These are phyloP conservation scores for Eclectus roratus DNA, from an alignment of 2,113 vertebrate species.

Conservation along the genomic window DNA sequence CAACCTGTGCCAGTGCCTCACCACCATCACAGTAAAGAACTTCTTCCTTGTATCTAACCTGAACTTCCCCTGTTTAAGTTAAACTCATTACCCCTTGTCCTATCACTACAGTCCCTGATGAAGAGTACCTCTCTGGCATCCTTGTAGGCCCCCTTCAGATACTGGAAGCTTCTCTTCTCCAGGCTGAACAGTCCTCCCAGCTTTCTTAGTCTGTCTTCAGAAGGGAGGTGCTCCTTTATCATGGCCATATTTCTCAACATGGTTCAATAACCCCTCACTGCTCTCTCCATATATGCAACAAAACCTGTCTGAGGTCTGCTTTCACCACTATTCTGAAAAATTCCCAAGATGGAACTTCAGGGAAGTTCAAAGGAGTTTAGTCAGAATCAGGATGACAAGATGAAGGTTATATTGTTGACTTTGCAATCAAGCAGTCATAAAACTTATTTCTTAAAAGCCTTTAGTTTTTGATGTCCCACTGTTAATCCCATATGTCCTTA, in stretches of 20 bases:
- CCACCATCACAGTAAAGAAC: not conserved
- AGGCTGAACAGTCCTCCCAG: not conserved
- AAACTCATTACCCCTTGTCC: not conserved
- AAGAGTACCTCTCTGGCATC: not conserved
- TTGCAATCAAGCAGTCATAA: not conserved
- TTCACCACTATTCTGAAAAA: not conserved
- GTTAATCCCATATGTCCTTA: not conserved
- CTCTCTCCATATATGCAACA: not conserved
- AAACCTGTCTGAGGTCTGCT: not conserved
- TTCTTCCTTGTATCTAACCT: not conserved
- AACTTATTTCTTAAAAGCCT: not conserved
- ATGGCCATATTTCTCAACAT: not conserved
- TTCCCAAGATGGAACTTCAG: not conserved
- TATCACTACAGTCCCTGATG: not conserved
- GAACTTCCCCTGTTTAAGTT: not conserved
- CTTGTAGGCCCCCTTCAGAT: not conserved
- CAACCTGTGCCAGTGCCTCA: not conserved
- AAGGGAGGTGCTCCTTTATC: not conserved
- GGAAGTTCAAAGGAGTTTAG: not conserved
- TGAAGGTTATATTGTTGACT: not conserved
- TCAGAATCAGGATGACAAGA: not conserved
- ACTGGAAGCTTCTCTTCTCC: not conserved
- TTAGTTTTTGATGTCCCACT: not conserved
- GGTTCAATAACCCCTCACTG: not conserved
- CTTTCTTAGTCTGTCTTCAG: not conserved